Evolutionary conservation across 2,113 vertebrate genomes (phyloP).

Genomic region (Probosciger aterrimus): DNA sequence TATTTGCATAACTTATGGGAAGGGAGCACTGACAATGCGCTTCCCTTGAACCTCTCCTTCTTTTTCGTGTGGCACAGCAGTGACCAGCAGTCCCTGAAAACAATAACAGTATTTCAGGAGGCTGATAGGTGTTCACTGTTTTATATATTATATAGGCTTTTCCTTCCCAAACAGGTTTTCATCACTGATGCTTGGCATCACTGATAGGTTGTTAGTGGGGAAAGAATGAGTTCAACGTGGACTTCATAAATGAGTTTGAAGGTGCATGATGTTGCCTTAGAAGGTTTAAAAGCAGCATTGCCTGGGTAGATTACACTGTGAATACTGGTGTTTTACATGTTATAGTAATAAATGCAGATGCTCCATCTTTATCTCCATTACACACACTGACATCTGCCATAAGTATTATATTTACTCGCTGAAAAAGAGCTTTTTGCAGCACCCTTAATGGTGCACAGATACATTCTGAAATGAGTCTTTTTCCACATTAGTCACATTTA

Average conservation of each 20-base stretch:
- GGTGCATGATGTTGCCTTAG: not conserved
- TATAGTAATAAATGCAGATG: constrained; percentile 15
- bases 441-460: not conserved
- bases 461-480: not conserved
- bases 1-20: not conserved
- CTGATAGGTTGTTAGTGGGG: not conserved
- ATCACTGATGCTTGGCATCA: not conserved
- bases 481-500: not conserved
- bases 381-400: not conserved
- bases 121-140: not conserved
- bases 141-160: not conserved
- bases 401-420: not conserved
- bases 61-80: not conserved
- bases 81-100: not conserved
- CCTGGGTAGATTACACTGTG: not conserved
- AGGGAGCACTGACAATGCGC: not conserved
- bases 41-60: not conserved
- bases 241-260: constrained; percentile 1
- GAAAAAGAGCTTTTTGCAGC: not conserved
- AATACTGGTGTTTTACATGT: not conserved
- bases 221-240: not conserved
- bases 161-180: not conserved
- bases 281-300: not conserved
- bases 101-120: not conserved
- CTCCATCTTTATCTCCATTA: not conserved